Conservation (phyloP, 2,888 invertebrate genomes). For the Epinotia nisella region DNA sequence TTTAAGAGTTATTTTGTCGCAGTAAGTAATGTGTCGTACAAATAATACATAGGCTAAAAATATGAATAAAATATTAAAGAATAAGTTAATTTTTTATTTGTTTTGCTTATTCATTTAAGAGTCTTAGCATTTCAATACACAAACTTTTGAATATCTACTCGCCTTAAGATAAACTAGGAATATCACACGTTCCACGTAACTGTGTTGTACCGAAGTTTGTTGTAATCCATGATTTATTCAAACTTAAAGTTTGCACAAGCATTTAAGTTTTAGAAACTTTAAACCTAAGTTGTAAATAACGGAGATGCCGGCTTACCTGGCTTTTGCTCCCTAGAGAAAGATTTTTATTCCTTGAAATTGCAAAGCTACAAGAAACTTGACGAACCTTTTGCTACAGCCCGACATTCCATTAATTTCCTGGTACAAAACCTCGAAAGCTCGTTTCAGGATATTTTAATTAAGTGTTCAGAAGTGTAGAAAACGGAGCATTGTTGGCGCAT, state of each 20-base stretch:
- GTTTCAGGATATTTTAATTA: conserved; percentile 34
- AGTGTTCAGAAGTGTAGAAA: conserved; percentile 25
- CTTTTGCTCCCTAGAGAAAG: neutral
- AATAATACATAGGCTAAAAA: no score
- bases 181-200: neutral
- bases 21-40: no score
- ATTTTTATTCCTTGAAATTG: neutral
- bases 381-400: neutral
- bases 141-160: no score
- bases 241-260: conserved; percentile 4
- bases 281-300: conserved; percentile 3
- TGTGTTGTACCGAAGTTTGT: neutral
- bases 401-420: conserved; percentile 23
- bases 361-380: conserved; percentile 17
- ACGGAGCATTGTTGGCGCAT: conserved; percentile 15
- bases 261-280: conserved; percentile 22
- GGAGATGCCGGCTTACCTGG: neutral
- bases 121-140: no score
- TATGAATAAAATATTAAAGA: no score
- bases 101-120: no score
- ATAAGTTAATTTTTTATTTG: no score
- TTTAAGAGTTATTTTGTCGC: no score
- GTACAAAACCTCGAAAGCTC: neutral
- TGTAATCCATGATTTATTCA: conserved; percentile 1
- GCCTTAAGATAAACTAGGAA: neutral